Percentiles rank a stretch among this genome's conserved stretches.
Evolutionary conservation across 2,888 invertebrate species (phyloP).

Genomic region (Pseudococcus longispinus): DNA sequence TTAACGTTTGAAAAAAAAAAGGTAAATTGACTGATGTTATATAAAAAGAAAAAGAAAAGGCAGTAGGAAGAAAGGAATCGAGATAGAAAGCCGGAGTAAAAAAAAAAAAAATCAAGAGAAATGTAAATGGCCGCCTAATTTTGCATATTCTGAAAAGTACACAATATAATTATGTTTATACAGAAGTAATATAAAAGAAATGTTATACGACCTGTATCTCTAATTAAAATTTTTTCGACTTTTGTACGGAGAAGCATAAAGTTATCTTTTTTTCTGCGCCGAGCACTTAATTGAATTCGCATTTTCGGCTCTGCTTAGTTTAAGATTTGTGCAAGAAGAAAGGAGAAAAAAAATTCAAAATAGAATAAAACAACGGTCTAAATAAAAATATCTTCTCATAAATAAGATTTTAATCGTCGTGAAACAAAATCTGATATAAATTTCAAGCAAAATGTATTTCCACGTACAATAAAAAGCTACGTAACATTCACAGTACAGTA

Average conservation of each 20-base stretch:
- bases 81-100: neutral
- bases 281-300: constrained; percentile 15
- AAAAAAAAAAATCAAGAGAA: neutral
- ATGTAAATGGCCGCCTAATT: neutral
- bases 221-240: constrained; percentile 10
- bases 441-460: constrained; percentile 50
- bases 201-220: constrained; percentile 15
- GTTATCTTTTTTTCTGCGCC: neutral
- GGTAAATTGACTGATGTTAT: neutral
- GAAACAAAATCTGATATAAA: constrained; percentile 29
- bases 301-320: neutral
- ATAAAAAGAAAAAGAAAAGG: neutral
- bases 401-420: constrained; percentile 36
- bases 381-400: constrained; percentile 3
- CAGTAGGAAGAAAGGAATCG: neutral
- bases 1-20: neutral
- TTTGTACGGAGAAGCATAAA: neutral
- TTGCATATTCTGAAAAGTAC: neutral
- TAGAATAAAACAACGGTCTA: neutral
- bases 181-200: neutral
- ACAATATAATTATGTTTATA: constrained; percentile 10
- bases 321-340: neutral
- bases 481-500: constrained; percentile 22
- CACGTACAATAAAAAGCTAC: constrained; percentile 49
- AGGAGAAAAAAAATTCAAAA: neutral